Conservation (phyloP, 2,888 invertebrate species). For the Homarus gammarus region DNA sequence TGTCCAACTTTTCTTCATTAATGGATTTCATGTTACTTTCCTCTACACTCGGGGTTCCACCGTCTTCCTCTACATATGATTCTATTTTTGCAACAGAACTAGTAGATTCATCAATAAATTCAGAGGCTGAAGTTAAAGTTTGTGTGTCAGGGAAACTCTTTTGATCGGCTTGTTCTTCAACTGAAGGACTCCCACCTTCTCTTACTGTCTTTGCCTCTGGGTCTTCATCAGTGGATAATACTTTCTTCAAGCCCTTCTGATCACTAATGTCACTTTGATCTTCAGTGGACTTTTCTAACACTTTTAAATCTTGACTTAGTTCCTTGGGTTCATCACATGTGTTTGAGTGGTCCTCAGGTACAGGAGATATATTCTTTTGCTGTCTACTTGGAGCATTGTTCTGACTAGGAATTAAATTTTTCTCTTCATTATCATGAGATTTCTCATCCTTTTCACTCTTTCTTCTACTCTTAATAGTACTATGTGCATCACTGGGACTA, state of each 20-base stretch:
- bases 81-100: background rate
- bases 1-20: background rate
- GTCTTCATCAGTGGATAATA: background rate
- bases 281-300: background rate
- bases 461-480: slow-evolving; percentile 16
- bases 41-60: background rate
- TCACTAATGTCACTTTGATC: background rate
- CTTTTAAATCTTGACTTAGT: background rate
- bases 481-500: slow-evolving; percentile 32
- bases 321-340: background rate
- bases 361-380: slow-evolving; percentile 5
- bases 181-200: slow-evolving; percentile 35
- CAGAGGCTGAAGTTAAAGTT: background rate
- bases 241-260: slow-evolving; percentile 39
- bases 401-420: background rate
- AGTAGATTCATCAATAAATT: background rate
- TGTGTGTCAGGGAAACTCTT: background rate
- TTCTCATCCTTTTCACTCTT: slow-evolving; percentile 59
- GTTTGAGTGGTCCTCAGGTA: background rate
- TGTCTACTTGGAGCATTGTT: background rate
- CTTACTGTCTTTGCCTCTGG: slow-evolving; percentile 33
- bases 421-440: background rate
- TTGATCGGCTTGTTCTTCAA: slow-evolving; percentile 3
- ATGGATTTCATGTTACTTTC: background rate
- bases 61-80: background rate